Base-by-base conservation (phyloP, 2,888 invertebrate species). In the Hirudinaria manillensis region DNA sequence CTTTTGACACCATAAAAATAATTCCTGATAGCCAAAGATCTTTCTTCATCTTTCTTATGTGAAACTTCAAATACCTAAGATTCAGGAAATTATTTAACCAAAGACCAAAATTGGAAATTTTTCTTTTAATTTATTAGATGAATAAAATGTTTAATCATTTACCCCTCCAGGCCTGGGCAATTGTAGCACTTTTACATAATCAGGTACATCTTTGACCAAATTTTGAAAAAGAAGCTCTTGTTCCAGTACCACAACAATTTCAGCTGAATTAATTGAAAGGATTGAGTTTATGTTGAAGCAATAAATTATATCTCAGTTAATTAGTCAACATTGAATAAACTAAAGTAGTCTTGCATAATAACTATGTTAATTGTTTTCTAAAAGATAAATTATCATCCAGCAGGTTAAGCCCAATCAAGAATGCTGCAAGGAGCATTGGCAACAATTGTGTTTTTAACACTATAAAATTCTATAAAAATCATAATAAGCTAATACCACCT, bases 101-200 rank as follows among this genome's bases (percentile, higher is more conserved):
- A 56, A 61, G 1, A 32, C 32, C 13, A 1, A 2, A 34, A 68
- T 34, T 34, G 34, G n/a, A 2, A 34, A 6, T 16, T 34, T 67
- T 32, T 21, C 3, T 32, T 29, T 29, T 10, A 32, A 68, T 29
- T 32, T 34, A n/a, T 68, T 34, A 6, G 4, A 67, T 3, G 4
- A 32, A 24, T 32, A 67, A 3, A 32, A 68, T 13, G 36, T 36
- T 45, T 16, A 45, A 10, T 45, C n/a, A 32, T 32, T 36, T 36
- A 93, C 97, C 65, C 99, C 99, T 36, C 97, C 97, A 84, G 96
- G 96, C 86, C 98, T 99, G 0, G 95, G 95, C 78, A 93, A 86
- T 80, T 93, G 90, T 0, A 95, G 91, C 0, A 98, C 92, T 87
- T 93, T 93, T 13, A 97, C 94, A 86, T 93, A 93, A 78, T 90